Conservation (phyloP, 2,113 vertebrate genomes). For the Phaetusa simplex region DNA sequence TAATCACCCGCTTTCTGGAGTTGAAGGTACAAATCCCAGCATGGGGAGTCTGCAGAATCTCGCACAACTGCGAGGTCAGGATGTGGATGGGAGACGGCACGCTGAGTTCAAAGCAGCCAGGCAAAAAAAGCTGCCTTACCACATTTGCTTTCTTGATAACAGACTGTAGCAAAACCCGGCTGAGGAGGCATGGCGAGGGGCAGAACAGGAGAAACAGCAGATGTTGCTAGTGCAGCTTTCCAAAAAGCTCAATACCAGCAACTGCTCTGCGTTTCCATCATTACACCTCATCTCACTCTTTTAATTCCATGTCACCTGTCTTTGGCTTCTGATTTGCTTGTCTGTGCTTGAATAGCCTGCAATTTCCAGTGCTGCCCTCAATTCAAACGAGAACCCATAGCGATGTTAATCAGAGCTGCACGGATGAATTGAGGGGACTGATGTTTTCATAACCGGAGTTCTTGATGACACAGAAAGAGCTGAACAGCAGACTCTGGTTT, state of each 20-base stretch:
- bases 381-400: background rate
- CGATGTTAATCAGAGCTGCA: background rate
- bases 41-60: background rate
- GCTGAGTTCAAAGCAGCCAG: background rate
- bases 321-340: background rate
- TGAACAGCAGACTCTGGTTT: background rate
- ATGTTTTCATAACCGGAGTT: background rate
- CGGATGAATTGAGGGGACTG: background rate
- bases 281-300: background rate
- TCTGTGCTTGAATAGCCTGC: background rate
- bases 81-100: background rate
- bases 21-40: conserved; percentile 52
- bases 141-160: background rate
- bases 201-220: background rate
- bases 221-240: background rate
- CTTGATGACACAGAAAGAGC: background rate
- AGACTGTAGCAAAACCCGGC: background rate
- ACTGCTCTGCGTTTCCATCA: background rate
- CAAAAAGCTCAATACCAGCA: background rate
- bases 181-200: background rate
- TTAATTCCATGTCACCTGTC: background rate
- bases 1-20: background rate
- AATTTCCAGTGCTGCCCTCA: background rate
- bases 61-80: background rate
- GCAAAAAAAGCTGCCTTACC: background rate